Evolutionary conservation across 1,140 invertebrate species (phyloP).

Genomic region (Uloborus diversus): DNA sequence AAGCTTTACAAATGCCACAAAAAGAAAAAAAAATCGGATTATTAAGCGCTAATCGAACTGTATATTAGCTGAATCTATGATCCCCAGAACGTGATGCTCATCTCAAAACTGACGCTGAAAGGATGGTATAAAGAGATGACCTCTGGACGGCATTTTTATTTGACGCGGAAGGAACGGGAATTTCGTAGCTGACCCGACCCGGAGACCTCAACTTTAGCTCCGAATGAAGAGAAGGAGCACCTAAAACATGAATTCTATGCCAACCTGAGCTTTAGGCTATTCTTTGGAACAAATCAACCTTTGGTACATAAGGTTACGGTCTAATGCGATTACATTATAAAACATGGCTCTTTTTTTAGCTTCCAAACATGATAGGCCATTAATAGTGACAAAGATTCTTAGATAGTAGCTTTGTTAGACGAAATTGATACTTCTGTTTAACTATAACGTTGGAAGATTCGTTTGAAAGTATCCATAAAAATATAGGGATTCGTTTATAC

Average conservation of each 20-base stretch:
- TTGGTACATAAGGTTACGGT: neutral
- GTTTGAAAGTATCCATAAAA: too few relatives aligned
- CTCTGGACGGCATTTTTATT: neutral
- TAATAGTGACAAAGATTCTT: too few relatives aligned
- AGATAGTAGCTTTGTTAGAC: too few relatives aligned
- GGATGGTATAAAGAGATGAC: neutral
- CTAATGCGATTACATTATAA: neutral
- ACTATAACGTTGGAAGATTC: too few relatives aligned
- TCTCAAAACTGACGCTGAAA: neutral
- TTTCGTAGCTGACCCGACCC: conserved; percentile 26
- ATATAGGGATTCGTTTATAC: too few relatives aligned
- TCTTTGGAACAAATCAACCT: neutral
- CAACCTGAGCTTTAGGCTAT: conserved; percentile 19
- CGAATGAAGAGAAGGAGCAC: neutral
- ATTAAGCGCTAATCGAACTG: neutral
- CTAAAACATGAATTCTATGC: conserved; percentile 13
- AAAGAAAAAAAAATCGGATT: neutral
- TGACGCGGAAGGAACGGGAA: neutral
- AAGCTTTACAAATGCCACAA: too few relatives aligned
- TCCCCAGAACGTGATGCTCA: neutral
- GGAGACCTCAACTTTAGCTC: conserved; percentile 29
- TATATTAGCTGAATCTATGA: neutral
- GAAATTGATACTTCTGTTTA: too few relatives aligned
- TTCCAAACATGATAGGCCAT: too few relatives aligned
- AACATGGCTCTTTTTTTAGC: too few relatives aligned